These are phyloP conservation scores for Mugil cephalus DNA, from an alignment of 2,113 vertebrate genomes.

Conservation along the genomic window DNA sequence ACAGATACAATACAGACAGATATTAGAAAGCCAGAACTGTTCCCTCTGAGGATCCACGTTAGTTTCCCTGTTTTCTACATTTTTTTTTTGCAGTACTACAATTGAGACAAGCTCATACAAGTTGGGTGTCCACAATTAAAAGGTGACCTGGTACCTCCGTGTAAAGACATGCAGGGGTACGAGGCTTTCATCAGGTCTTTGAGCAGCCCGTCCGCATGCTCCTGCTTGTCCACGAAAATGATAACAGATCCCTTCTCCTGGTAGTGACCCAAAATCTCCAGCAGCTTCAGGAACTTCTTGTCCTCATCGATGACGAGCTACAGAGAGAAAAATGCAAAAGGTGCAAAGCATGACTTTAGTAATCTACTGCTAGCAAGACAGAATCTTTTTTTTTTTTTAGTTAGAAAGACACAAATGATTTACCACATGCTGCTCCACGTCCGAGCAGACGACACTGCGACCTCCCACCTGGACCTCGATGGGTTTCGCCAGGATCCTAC, in stretches of 20 bases:
- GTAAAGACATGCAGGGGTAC: constrained; percentile 98
- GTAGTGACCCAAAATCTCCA: constrained; percentile 97
- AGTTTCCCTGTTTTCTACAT: too few species aligned
- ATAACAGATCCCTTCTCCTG: constrained; percentile 98
- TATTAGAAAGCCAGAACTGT: background rate
- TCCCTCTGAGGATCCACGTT: too few species aligned
- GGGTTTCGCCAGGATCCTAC: constrained; percentile 94
- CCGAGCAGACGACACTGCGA: constrained; percentile 96
- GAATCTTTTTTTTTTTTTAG: background rate
- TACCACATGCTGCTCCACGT: constrained; percentile 97
- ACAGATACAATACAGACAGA: background rate
- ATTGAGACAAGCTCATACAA: too few species aligned
- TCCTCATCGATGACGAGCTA: constrained; percentile 98
- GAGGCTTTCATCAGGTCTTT: constrained; percentile 99
- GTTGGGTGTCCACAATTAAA: too few species aligned
- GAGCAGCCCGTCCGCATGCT: constrained; percentile 93
- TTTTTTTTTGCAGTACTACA: too few species aligned
- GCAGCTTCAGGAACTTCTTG: constrained; percentile 96
- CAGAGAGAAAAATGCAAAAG: constrained; percentile 5
- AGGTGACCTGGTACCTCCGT: constrained; percentile 88
- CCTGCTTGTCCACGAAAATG: constrained; percentile 99
- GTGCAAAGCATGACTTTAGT: background rate
- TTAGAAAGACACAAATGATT: constrained; percentile 28
- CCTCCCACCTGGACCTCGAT: constrained; percentile 98
- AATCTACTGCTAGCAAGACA: background rate